These are phyloP conservation scores for Andrena bucephala DNA, from an alignment of 2,888 invertebrate species.

Conservation along the genomic window DNA sequence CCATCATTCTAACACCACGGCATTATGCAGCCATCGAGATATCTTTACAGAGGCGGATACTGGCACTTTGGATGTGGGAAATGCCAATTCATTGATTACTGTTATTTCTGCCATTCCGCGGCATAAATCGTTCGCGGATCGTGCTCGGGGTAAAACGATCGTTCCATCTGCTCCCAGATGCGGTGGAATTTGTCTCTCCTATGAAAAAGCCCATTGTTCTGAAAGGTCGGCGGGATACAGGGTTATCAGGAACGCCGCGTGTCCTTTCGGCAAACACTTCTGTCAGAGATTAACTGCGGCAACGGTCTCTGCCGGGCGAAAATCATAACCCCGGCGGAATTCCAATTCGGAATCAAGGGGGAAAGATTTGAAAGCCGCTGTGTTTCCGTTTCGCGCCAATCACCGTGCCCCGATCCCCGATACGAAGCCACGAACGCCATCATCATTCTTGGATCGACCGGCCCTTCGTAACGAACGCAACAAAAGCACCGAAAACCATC, in stretches of 20 bases:
- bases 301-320: not conserved
- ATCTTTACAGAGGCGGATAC: slow-evolving; percentile 53
- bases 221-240: slow-evolving; percentile 33
- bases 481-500: slow-evolving; percentile 37
- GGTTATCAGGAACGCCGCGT: slow-evolving; percentile 24
- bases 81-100: slow-evolving; percentile 72
- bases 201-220: slow-evolving; percentile 37
- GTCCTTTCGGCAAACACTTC: not conserved
- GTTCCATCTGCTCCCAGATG: slow-evolving; percentile 35
- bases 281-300: not conserved
- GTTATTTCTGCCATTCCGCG: slow-evolving; percentile 61
- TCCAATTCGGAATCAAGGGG: not conserved
- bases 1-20: slow-evolving; percentile 68
- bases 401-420: slow-evolving; percentile 1
- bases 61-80: slow-evolving; percentile 67
- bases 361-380: not conserved
- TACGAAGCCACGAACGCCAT: not conserved
- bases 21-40: slow-evolving; percentile 59
- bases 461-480: slow-evolving; percentile 15
- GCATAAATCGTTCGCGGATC: slow-evolving; percentile 62
- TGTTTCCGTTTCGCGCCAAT: not conserved
- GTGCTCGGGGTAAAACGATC: slow-evolving; percentile 38
- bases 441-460: slow-evolving; percentile 9
- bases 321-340: too few species aligned
- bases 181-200: slow-evolving; percentile 47